phyloP scores from a whole-genome alignment of 2,113 vertebrate genomes.

The Ceuthmochares aereus region DNA sequence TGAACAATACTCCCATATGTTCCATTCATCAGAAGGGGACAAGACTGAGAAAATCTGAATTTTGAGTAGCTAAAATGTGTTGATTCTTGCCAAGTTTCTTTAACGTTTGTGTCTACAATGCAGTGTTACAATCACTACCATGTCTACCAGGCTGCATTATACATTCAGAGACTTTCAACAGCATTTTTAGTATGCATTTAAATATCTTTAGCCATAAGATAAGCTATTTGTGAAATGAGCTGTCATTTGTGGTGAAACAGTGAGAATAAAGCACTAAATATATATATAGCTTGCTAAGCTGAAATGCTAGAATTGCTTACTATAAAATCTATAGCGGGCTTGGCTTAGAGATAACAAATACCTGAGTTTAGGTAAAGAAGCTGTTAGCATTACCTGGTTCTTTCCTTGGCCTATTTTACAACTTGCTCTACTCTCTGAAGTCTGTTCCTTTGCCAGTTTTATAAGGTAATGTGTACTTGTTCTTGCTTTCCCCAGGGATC shows the following conservation, averaged over 20 bases:
- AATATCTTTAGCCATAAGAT: slow-evolving; percentile 72
- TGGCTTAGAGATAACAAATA: neutral
- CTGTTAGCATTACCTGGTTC: neutral
- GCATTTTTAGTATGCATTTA: slow-evolving; percentile 71
- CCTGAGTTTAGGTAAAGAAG: slow-evolving; percentile 21
- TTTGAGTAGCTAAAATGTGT: slow-evolving; percentile 60
- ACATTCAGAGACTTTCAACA: slow-evolving; percentile 60
- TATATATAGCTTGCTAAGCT: slow-evolving; percentile 59
- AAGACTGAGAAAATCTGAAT: slow-evolving; percentile 72
- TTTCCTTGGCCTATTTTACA: slow-evolving; percentile 8
- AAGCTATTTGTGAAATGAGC: slow-evolving; percentile 71
- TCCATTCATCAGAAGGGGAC: slow-evolving; percentile 71
- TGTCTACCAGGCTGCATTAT: slow-evolving; percentile 66
- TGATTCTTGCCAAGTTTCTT: slow-evolving; percentile 68
- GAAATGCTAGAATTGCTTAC: slow-evolving; percentile 14
- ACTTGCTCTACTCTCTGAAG: neutral
- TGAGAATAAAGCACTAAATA: slow-evolving; percentile 61
- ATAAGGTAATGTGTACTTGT: neutral
- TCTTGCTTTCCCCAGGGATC: neutral
- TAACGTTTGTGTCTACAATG: slow-evolving; percentile 67
- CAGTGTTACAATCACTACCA: slow-evolving; percentile 67
- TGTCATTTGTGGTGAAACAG: slow-evolving; percentile 69
- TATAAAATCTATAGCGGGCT: neutral
- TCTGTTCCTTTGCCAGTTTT: slow-evolving; percentile 6
- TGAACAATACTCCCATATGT: slow-evolving; percentile 72